These are phyloP conservation scores for Nematostella vectensis DNA, from an alignment of 92 coral and sea anemone genomes.

Conservation along the genomic window DNA sequence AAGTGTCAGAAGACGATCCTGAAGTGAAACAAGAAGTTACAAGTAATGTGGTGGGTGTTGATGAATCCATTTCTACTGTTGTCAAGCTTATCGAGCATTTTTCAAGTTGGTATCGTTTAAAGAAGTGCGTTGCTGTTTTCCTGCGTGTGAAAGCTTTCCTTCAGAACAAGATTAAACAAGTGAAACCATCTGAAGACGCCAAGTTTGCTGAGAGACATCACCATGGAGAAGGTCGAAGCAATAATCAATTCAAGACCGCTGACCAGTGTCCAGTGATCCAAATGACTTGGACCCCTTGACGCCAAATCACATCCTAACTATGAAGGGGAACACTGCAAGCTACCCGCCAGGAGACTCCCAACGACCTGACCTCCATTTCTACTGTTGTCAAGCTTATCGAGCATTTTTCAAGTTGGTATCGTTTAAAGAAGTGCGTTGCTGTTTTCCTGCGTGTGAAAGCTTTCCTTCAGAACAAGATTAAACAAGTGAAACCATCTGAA, in stretches of 20 bases:
- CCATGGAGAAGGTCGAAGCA: conserved; percentile 1
- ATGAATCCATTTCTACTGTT: not conserved
- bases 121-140: conserved; percentile 26
- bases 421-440: conserved; percentile 28
- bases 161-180: conserved; percentile 12
- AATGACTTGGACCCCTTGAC: not conserved
- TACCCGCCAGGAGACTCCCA: no score
- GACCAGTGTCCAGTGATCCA: conserved; percentile 1
- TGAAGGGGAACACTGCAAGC: not conserved
- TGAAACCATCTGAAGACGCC: not conserved
- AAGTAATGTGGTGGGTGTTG: not conserved
- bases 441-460: no score
- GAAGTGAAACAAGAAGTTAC: conserved; percentile 7
- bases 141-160: no score
- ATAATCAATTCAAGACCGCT: no score
- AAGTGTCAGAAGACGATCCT: conserved; percentile 22
- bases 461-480: conserved; percentile 20
- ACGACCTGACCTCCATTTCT: not conserved
- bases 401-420: conserved; percentile 27
- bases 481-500: conserved; percentile 1
- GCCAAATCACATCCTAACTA: not conserved
- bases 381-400: conserved; percentile 16
- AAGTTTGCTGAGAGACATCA: not conserved
- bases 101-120: conserved; percentile 16
- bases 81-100: conserved; percentile 6